Percentiles rank a stretch among this genome's conserved stretches.
phyloP scores from a whole-genome alignment of 2,113 vertebrate genomes.

The Tetrax tetrax region DNA sequence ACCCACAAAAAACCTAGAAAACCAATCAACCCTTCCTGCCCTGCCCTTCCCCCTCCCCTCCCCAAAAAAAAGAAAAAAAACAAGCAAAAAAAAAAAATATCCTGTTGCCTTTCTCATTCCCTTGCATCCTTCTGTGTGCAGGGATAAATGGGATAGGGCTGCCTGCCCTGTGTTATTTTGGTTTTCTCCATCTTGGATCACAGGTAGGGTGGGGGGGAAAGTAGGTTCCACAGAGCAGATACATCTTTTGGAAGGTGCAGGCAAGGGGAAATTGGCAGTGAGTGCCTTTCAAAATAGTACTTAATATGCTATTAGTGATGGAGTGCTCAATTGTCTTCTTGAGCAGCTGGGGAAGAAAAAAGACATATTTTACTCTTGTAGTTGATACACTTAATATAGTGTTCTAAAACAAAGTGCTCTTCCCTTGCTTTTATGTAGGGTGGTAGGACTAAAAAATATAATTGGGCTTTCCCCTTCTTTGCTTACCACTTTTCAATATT shows the following conservation, averaged over 20 bases:
- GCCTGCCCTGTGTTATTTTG: background rate
- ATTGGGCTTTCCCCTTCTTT: background rate
- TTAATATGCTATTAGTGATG: background rate
- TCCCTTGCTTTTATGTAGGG: background rate
- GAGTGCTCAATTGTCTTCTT: background rate
- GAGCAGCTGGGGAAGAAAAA: background rate
- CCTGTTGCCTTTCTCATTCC: background rate
- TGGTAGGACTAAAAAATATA: background rate
- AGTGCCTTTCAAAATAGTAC: background rate
- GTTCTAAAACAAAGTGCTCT: conserved; percentile 2
- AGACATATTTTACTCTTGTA: background rate
- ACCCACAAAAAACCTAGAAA: background rate
- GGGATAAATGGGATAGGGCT: background rate
- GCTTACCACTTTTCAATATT: background rate
- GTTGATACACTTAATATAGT: background rate
- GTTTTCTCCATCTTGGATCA: background rate
- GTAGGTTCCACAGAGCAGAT: background rate
- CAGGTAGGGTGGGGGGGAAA: background rate
- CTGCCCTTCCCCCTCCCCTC: too few relatives aligned
- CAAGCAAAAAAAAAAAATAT: background rate
- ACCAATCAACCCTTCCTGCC: too few relatives aligned
- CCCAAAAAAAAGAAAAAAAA: background rate
- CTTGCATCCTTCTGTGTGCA: background rate
- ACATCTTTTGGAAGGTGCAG: background rate
- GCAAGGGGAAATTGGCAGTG: background rate